Percentiles rank a stretch among this genome's conserved stretches.
These are phyloP conservation scores for Lonchura striata DNA, from an alignment of 2,113 vertebrate genomes.

Conservation along the genomic window DNA sequence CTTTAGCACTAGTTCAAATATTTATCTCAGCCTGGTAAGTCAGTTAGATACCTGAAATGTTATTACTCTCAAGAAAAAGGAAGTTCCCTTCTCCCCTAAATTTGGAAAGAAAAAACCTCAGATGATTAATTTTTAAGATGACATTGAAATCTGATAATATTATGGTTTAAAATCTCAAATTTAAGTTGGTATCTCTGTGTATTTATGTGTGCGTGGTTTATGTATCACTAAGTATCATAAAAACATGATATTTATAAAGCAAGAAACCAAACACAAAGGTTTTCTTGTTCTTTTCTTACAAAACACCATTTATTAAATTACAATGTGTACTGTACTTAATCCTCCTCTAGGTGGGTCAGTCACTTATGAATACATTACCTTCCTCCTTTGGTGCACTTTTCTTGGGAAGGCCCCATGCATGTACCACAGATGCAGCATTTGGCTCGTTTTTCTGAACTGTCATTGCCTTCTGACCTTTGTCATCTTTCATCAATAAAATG, in stretches of 20 bases:
- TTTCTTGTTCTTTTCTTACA: not conserved
- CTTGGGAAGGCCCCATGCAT: slow-evolving; percentile 77
- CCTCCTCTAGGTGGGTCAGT: not conserved
- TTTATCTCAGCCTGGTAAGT: not conserved
- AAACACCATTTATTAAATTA: not conserved
- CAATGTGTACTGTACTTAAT: not conserved
- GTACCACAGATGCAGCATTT: slow-evolving; percentile 72
- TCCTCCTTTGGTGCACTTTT: slow-evolving; percentile 73
- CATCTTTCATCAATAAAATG: slow-evolving; percentile 52
- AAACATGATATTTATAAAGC: not conserved
- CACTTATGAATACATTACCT: slow-evolving; percentile 50
- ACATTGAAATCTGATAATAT: not conserved
- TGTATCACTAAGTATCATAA: rapidly evolving
- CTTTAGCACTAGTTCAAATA: not conserved
- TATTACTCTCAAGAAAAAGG: not conserved
- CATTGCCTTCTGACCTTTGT: slow-evolving; percentile 36
- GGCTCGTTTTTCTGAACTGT: slow-evolving; percentile 70
- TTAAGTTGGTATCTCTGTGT: not conserved
- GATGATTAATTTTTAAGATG: not conserved
- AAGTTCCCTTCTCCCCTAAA: not conserved
- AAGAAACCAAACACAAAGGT: not conserved
- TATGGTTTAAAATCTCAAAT: not conserved
- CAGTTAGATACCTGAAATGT: not conserved
- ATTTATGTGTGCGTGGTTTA: not conserved
- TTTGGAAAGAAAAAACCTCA: not conserved